These are phyloP conservation scores for Araneus ventricosus DNA, from an alignment of 1,140 invertebrate genomes.

Conservation along the genomic window DNA sequence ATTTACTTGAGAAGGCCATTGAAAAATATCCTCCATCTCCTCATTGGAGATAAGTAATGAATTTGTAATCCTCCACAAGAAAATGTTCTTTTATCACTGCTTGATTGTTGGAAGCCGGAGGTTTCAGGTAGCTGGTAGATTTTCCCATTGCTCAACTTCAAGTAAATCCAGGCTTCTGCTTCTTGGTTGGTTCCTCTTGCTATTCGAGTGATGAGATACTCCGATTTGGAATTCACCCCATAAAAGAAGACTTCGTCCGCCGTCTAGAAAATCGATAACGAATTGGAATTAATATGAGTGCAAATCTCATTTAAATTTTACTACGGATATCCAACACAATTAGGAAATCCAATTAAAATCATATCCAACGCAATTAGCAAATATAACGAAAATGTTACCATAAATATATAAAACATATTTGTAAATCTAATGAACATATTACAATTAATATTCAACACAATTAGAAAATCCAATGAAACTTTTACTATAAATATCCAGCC, in stretches of 20 bases:
- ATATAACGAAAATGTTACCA: too few species aligned
- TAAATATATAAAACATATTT: too few species aligned
- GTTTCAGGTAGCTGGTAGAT: constrained; percentile 9
- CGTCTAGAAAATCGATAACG: neutral
- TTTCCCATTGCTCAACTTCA: constrained; percentile 35
- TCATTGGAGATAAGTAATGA: constrained; percentile 33
- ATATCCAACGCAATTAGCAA: too few species aligned
- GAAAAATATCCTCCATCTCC: constrained; percentile 56
- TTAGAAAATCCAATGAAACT: too few species aligned
- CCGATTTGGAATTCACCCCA: constrained; percentile 60
- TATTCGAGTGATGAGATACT: constrained; percentile 36
- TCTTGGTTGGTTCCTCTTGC: neutral
- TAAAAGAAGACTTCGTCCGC: constrained; percentile 67
- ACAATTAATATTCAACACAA: too few species aligned
- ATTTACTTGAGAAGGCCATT: constrained; percentile 51
- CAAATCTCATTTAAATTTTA: too few species aligned
- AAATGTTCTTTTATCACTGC: neutral
- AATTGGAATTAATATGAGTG: neutral
- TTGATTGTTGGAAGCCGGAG: neutral
- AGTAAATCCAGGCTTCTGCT: constrained; percentile 49
- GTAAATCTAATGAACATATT: too few species aligned
- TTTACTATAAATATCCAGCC: too few species aligned
- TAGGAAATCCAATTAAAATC: too few species aligned
- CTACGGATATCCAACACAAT: too few species aligned
- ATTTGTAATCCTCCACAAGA: constrained; percentile 37